Percentiles rank a stretch among this genome's conserved stretches.
phyloP scores from a whole-genome alignment of 2,113 vertebrate genomes.

The Grammomys dolichurus region DNA sequence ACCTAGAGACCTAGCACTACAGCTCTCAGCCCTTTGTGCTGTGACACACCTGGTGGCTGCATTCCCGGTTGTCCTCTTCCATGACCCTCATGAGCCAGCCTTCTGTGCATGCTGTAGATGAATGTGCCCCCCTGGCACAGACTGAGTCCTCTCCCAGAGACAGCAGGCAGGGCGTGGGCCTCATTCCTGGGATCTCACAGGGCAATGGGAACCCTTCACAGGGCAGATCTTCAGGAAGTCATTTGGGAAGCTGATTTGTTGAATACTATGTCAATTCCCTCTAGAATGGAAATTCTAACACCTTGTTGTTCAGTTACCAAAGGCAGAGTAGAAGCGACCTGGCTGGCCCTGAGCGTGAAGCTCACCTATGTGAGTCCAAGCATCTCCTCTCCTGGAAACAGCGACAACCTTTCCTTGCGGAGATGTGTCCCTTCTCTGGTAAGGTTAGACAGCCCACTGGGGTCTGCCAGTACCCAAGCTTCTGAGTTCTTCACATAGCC shows the following conservation, averaged over 20 bases:
- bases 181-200: neutral
- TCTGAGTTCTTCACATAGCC: rapidly evolving
- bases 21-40: too few species aligned
- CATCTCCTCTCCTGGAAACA: neutral
- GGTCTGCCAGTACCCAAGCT: neutral
- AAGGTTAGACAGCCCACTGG: rapidly evolving
- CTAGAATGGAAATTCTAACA: neutral
- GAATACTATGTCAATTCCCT: neutral
- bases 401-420: neutral
- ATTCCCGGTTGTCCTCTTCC: neutral
- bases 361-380: rapidly evolving
- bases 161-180: neutral
- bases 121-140: rapidly evolving
- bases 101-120: neutral
- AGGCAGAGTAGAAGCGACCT: rapidly evolving
- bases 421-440: rapidly evolving
- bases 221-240: neutral
- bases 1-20: neutral
- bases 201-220: neutral
- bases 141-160: neutral
- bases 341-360: rapidly evolving
- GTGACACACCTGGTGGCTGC: neutral
- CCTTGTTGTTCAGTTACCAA: neutral
- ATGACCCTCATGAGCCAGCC: neutral
- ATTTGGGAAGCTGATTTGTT: neutral